Evolutionary conservation across 2,113 vertebrate genomes (phyloP).

Genomic region (Cisticola juncidis): DNA sequence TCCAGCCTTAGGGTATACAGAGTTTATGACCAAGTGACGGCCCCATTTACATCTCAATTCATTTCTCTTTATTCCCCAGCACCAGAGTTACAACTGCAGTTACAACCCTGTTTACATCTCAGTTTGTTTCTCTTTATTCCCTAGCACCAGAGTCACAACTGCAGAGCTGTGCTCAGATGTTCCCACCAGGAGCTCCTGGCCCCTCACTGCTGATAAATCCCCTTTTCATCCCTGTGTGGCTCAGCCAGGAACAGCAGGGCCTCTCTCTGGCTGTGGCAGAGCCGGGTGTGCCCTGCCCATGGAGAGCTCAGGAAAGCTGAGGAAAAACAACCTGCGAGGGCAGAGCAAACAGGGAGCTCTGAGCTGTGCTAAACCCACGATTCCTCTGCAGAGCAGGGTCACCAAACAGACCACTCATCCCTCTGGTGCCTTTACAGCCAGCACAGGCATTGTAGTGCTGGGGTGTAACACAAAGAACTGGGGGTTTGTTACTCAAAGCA

Average conservation of each 20-base stretch:
- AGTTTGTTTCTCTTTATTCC: neutral
- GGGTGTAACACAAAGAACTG: rapidly evolving
- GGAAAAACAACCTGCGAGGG: neutral
- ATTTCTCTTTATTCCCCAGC: too few relatives aligned
- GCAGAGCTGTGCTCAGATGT: neutral
- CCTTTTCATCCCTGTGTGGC: neutral
- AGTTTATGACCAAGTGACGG: neutral
- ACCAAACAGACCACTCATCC: neutral
- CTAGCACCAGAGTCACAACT: neutral
- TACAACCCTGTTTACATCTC: neutral
- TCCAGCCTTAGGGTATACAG: neutral
- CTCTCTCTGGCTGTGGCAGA: neutral
- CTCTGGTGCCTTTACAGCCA: rapidly evolving
- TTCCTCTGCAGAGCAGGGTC: neutral
- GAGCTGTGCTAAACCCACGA: rapidly evolving
- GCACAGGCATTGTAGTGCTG: neutral
- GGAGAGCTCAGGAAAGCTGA: neutral
- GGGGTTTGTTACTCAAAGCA: neutral
- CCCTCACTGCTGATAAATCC: neutral
- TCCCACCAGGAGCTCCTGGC: neutral
- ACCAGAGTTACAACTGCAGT: too few relatives aligned
- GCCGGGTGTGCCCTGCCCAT: neutral
- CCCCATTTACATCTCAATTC: neutral
- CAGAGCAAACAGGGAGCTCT: neutral
- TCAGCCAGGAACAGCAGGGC: constrained; percentile 37